Evolutionary conservation across 2,888 invertebrate species (phyloP), one percentile per base, ranked within the genome.

Genomic region (Gortyna flavago): DNA sequence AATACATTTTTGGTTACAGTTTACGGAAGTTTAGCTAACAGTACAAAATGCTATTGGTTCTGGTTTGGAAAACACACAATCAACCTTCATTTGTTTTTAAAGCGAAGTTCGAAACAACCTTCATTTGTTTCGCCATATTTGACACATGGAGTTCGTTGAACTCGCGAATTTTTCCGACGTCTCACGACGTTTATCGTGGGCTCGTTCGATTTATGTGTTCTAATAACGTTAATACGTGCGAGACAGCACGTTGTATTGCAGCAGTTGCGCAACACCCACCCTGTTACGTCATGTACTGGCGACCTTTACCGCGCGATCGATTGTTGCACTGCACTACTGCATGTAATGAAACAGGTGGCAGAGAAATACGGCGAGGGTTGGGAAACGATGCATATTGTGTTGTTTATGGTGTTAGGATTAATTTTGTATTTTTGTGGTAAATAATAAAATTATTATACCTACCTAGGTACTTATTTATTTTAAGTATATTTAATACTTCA

Each of bases 271-370:
- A 96, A 96, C 88, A 88, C 78, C 67, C 75, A 83, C 93, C 93
- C 94, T 92, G 91, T 95, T 96, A 95, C 95, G 95, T 96, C 95
- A 96, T 92, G 89, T 90, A 87, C 91, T 92, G 93, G 91, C 95
- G 96, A 96, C 96, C 96, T 96, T 95, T 95, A 93, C 88, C 85
- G 80, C 79, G 89, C 91, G 84, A 96, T 96, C 96, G 96, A 96
- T 95, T 93, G 75, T 90, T 91, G 90, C 90, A 91, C 89, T 88
- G 87, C 69, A 83, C 80, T 85, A 77, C 68, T 85, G 81, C 83
- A 85, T 72, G 76, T 72, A 78, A 72, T 35, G 73, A 44, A 84
- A 84, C 84, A 84, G 84, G 84, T 84, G 87, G 83, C 29, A 51
- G 61, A n/a, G n/a, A 41, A 41, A 65, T 64, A 38, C 38, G 35